Base-by-base conservation (phyloP, 1,140 invertebrate genomes). In the Drosophila orosa region DNA sequence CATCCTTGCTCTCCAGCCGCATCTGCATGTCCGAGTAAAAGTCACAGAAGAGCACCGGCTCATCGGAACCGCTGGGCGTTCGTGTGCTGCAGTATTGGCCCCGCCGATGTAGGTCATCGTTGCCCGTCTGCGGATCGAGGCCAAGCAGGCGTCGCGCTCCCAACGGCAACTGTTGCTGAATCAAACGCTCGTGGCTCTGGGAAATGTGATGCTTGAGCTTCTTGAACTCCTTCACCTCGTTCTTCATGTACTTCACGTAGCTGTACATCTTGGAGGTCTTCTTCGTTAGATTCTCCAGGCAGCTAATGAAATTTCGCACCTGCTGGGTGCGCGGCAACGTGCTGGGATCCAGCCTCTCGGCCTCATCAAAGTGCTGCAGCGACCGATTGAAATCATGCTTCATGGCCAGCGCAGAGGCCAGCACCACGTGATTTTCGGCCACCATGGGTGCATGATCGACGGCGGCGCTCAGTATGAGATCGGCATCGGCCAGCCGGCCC, bases 401-500 rank as follows among this genome's bases (percentile, higher is more conserved):
- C 73, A 95, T 93, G 50, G 95, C 94, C 92, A 96, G 95, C 48
- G 95, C 94, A 84, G 96, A 96, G 15, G 95, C 97, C 6, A 98
- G 92, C 5, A 95, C 95, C 79, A 97, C 95, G 92, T 97, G 96
- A 73, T 95, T 95, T 24, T 95, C 94, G 44, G 95, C 94, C 81
- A 95, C 94, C 31, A 93, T 92, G 9, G 95, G 95, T 10, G 95
- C 95, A 84, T 97, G 95, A 84, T 97, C 96, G 27, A 97, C 94
- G 1, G 97, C 96, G 29, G 95, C 95, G 77, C 95, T 95, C 0
- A 98, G 93, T 52, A 98, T 93, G 61, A 96, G 94, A 13, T 96
- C 95, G 9, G 97, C 97, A 92, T 98, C 97, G 68, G 95, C 94
- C 12, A 95, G 94, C 73, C 94, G 93, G 50, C 94, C 94, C 52